Conservation (phyloP, 1,140 invertebrate species). For the Mamestra configurata region DNA sequence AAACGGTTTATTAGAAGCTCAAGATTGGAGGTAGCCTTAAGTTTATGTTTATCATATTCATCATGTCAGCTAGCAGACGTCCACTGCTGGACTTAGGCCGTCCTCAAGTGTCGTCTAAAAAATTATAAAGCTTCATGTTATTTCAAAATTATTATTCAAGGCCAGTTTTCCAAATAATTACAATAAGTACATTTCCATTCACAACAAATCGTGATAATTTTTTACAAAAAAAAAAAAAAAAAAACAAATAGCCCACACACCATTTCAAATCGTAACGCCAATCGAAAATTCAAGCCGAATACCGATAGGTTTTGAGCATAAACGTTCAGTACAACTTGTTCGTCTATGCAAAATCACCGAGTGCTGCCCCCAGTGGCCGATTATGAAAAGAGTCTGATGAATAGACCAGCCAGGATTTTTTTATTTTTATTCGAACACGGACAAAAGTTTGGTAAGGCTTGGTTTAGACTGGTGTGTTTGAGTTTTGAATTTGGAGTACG, state of each 20-base stretch:
- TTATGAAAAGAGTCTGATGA: slow-evolving; percentile 48
- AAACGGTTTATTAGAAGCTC: too few species aligned
- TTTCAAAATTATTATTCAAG: too few species aligned
- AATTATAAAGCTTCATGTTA: too few species aligned
- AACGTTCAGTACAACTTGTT: slow-evolving; percentile 29
- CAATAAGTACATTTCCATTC: too few species aligned
- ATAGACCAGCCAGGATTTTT: slow-evolving; percentile 33
- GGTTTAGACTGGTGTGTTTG: not conserved
- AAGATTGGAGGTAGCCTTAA: too few species aligned
- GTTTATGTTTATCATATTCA: too few species aligned
- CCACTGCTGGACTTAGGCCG: too few species aligned
- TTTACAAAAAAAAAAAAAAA: too few species aligned
- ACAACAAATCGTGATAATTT: too few species aligned
- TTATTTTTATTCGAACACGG: slow-evolving; percentile 16
- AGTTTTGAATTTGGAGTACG: not conserved
- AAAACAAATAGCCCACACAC: not conserved
- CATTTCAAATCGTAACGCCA: not conserved
- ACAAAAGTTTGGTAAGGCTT: slow-evolving; percentile 34
- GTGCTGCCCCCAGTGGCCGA: slow-evolving; percentile 17
- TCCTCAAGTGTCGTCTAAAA: too few species aligned
- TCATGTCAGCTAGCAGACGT: too few species aligned
- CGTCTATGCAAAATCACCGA: slow-evolving; percentile 31
- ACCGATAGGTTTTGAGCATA: slow-evolving; percentile 24
- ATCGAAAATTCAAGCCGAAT: slow-evolving; percentile 28
- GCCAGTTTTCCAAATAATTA: too few species aligned